These are phyloP conservation scores for Mylabris sibirica DNA, from an alignment of 2,888 invertebrate genomes.

Conservation along the genomic window DNA sequence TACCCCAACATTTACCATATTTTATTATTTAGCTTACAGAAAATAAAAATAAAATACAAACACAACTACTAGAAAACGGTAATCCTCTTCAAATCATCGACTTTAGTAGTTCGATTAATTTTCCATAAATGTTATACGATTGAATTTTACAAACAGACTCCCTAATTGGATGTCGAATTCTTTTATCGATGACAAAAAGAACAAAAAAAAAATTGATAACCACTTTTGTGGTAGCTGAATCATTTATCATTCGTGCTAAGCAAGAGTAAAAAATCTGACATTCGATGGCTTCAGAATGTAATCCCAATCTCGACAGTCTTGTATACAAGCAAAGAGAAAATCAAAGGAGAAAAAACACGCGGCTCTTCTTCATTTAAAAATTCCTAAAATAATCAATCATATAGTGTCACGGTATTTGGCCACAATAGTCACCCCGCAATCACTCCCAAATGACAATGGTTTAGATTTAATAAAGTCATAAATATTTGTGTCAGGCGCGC, in stretches of 20 bases:
- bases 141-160: constrained; percentile 1
- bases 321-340: constrained; percentile 18
- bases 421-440: constrained; percentile 6
- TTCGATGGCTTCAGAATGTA: constrained; percentile 17
- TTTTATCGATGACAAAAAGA: constrained; percentile 9
- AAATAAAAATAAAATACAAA: background rate
- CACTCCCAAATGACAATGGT: constrained; percentile 7
- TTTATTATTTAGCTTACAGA: background rate
- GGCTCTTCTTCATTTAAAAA: constrained; percentile 6
- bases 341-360: background rate
- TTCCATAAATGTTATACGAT: background rate
- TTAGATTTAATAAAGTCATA: constrained; percentile 10
- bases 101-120: background rate
- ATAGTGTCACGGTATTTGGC: background rate
- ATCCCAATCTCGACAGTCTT: constrained; percentile 20
- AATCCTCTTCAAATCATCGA: background rate
- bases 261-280: constrained; percentile 17
- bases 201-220: constrained; percentile 4
- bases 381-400: constrained; percentile 14
- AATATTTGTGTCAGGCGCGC: constrained; percentile 3
- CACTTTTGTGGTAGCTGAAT: constrained; percentile 18
- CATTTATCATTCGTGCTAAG: constrained; percentile 17
- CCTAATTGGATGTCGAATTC: constrained; percentile 14
- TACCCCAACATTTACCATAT: background rate
- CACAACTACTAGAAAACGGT: background rate